Evolutionary conservation across 2,113 vertebrate species (phyloP).

Genomic region (Fulmarus glacialis): DNA sequence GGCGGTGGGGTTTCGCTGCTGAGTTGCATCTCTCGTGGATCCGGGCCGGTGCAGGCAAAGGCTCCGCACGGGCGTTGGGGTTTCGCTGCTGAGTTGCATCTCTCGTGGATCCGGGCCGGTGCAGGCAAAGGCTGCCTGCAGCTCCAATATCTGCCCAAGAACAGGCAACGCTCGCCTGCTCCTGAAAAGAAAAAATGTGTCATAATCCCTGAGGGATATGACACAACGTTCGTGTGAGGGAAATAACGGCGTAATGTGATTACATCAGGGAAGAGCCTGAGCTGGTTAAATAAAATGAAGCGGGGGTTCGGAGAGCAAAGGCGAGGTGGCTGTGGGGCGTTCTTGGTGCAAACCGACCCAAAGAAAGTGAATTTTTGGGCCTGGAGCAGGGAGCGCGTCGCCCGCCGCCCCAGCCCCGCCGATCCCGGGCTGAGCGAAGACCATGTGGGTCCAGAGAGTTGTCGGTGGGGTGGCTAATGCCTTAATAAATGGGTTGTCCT

Average conservation of each 20-base stretch:
- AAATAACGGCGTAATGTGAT: neutral
- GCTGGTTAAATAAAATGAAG: neutral
- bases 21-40: rapidly evolving
- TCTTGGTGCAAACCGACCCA: rapidly evolving
- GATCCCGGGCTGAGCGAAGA: neutral
- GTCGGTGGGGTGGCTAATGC: neutral
- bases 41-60: neutral
- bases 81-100: rapidly evolving
- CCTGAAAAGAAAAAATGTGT: neutral
- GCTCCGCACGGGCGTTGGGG: rapidly evolving
- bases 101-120: rapidly evolving
- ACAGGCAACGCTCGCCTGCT: neutral
- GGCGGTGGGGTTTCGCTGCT: rapidly evolving
- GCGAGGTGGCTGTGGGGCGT: rapidly evolving
- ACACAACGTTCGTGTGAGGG: neutral
- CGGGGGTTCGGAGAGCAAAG: rapidly evolving
- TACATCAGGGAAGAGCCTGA: neutral
- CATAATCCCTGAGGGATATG: neutral
- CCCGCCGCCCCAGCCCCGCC: neutral
- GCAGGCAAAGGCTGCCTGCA: neutral
- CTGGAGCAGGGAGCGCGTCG: rapidly evolving
- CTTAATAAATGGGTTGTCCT: neutral
- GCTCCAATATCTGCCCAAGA: rapidly evolving
- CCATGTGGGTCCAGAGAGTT: rapidly evolving
- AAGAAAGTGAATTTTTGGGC: neutral